A percentile compares a stretch with the other conserved stretches of the same genome.
Evolutionary conservation across 2,888 invertebrate species (phyloP).

Genomic region (Philonicus albiceps): DNA sequence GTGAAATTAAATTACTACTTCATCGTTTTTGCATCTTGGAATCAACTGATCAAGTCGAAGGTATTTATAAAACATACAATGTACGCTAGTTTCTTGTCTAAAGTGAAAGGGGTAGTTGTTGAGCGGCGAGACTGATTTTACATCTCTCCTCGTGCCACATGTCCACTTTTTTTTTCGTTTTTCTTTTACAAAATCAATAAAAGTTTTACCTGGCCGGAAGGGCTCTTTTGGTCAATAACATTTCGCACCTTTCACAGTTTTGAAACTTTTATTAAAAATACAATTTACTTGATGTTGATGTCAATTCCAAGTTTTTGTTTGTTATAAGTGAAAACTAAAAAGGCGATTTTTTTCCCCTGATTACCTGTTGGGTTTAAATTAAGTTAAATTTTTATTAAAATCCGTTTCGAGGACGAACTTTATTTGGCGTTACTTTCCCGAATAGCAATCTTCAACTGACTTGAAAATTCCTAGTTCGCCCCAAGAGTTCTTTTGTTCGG

Average conservation of each 20-base stretch:
- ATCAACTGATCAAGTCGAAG: not conserved
- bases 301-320: constrained; percentile 24
- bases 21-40: not conserved
- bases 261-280: not conserved
- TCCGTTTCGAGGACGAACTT: not conserved
- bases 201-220: not conserved
- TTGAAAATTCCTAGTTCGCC: not conserved
- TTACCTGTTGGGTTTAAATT: constrained; percentile 31
- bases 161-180: constrained; percentile 13
- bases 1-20: not conserved
- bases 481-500: not conserved
- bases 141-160: constrained; percentile 11
- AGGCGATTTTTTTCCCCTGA: not conserved
- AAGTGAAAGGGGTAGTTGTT: not conserved
- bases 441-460: constrained; percentile 17
- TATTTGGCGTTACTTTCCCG: constrained; percentile 2
- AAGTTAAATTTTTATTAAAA: not conserved
- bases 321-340: not conserved
- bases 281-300: not conserved
- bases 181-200: constrained; percentile 35
- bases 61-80: not conserved
- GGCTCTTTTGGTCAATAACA: constrained; percentile 7
- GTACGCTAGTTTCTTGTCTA: not conserved
- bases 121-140: not conserved
- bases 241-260: not conserved